Base-by-base conservation (phyloP, 2,888 invertebrate genomes). In the Lydus trimaculatus region DNA sequence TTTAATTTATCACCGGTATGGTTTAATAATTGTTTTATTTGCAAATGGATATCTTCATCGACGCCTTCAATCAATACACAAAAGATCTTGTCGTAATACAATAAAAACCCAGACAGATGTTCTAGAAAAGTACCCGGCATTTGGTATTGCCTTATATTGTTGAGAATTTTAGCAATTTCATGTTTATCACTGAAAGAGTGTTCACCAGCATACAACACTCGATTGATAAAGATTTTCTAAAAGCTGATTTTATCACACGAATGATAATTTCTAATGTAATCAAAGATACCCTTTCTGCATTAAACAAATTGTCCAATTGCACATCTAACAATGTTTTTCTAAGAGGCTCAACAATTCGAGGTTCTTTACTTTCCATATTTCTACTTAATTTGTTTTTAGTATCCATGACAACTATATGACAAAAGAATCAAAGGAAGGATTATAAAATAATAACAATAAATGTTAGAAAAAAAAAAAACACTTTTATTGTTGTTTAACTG, bases 1-100 rank as follows among this genome's bases (percentile, higher is more conserved):
- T 31, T 31, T 2, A 67, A 17, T 20, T 43, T 33, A 1, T 61
- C 17, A 4, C 28, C 28, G 4, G 60, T 11, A 9, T 28, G n/a
- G 8, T 59, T 17, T 7, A 63, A 63, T 0, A 70, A 33, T 1
- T 56, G 17, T 0, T 13, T 11, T 20, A 67, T 28, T 31, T 67
- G 65, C 11, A 36, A 59, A 25, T 62, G 23, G 17, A 70, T n/a
- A 11, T 52, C 48, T 8, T 36, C 31, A 48, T 70, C 70, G 2
- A 67, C 63, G 2, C 65, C 81, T 87, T 89, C 89, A 23, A 88
- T 70, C 73, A 88, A 82, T 74, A 88, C 88, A 28, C 88, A 84
- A 75, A 89, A 88, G 78, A 87, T 87, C 63, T 84, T 85, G 62
- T 86, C 85, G 67, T 88, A 88, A 13, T 86, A 86, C 48, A 89